Percentiles rank a stretch among this genome's conserved stretches.
Evolutionary conservation across 2,113 vertebrate genomes (phyloP).

Genomic region (Caracal caracal): DNA sequence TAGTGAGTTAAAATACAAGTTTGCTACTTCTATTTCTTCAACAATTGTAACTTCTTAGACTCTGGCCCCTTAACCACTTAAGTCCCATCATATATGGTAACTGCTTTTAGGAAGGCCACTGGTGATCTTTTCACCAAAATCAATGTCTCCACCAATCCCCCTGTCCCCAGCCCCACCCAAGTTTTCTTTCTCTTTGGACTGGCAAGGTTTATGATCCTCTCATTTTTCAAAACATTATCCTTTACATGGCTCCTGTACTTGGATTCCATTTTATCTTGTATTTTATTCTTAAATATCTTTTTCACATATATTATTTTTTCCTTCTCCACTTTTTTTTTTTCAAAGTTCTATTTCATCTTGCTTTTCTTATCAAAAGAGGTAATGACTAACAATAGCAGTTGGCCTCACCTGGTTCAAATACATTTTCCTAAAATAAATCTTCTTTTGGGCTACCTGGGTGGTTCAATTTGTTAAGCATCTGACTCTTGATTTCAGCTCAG

Average conservation of each 20-base stretch:
- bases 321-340: neutral
- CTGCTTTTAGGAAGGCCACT: neutral
- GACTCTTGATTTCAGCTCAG: too few species aligned
- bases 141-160: neutral
- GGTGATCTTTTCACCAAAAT: constrained; percentile 1
- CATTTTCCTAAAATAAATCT: neutral
- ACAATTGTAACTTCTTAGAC: neutral
- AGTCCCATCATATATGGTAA: neutral
- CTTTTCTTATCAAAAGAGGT: neutral
- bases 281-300: neutral
- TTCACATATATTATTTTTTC: neutral
- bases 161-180: too few species aligned
- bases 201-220: neutral
- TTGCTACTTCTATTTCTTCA: neutral
- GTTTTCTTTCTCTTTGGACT: neutral
- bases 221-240: neutral
- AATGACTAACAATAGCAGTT: neutral
- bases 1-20: neutral
- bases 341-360: neutral
- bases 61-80: neutral
- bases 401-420: neutral
- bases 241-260: neutral
- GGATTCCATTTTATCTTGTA: neutral
- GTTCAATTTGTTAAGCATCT: too few species aligned
- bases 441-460: too few species aligned